Evolutionary conservation across 2,888 invertebrate species (phyloP).

Genomic region (Fissipunctia ypsillon): DNA sequence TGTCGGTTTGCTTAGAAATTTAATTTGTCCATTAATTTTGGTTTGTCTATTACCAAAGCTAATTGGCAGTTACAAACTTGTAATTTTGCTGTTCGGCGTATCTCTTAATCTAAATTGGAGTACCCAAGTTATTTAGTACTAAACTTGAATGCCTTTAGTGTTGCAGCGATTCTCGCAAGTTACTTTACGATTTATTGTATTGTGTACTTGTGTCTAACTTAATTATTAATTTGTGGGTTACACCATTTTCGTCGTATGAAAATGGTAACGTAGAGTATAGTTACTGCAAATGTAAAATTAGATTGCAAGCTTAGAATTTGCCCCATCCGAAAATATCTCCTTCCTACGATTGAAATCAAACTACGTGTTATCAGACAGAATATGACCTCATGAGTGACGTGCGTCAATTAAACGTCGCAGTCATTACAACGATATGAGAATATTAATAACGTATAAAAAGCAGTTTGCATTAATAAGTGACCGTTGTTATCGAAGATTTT

Average conservation of each 20-base stretch:
- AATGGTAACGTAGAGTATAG: neutral
- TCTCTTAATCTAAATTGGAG: conserved; percentile 57
- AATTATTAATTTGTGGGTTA: neutral
- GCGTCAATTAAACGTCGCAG: conserved; percentile 33
- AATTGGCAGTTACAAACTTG: conserved; percentile 67
- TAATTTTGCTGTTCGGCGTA: conserved; percentile 60
- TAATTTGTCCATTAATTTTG: conserved; percentile 78
- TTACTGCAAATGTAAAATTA: conserved; percentile 13
- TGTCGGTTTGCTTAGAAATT: conserved; percentile 74
- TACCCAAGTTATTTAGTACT: conserved; percentile 54
- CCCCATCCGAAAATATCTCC: conserved; percentile 22
- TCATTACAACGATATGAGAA: conserved; percentile 26
- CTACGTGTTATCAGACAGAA: conserved; percentile 33
- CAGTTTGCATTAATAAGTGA: conserved; percentile 25
- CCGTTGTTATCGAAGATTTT: conserved; percentile 10
- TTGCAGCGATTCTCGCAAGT: conserved; percentile 36
- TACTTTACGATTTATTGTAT: conserved; percentile 38
- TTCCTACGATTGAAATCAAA: conserved; percentile 1
- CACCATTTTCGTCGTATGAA: neutral
- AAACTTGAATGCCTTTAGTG: conserved; percentile 50
- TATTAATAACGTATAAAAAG: conserved; percentile 43
- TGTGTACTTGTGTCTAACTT: neutral
- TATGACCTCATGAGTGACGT: conserved; percentile 20
- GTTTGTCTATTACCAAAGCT: conserved; percentile 71
- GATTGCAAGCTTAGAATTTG: conserved; percentile 1